Evolutionary conservation across 2,888 invertebrate species (phyloP).

Genomic region (Ptilodon capucinus): DNA sequence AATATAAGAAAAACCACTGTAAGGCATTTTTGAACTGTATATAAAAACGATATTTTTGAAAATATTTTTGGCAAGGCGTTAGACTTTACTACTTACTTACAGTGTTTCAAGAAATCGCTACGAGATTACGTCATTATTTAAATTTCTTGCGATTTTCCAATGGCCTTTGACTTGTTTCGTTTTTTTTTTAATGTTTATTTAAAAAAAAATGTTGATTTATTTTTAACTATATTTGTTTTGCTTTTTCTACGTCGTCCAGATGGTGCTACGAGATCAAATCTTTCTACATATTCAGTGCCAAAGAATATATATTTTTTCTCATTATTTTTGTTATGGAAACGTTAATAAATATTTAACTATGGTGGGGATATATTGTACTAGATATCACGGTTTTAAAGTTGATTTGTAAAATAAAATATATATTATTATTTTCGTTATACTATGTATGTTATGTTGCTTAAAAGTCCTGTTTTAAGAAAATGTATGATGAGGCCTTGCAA

Average conservation of each 20-base stretch:
- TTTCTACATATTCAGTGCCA: slow-evolving; percentile 71
- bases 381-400: slow-evolving; percentile 7
- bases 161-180: slow-evolving; percentile 10
- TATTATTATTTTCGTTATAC: slow-evolving; percentile 21
- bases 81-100: neutral
- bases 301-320: slow-evolving; percentile 59
- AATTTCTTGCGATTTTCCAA: neutral
- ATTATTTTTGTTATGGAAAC: slow-evolving; percentile 20
- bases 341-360: slow-evolving; percentile 7
- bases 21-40: slow-evolving; percentile 1
- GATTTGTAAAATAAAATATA: slow-evolving; percentile 19
- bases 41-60: neutral
- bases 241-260: slow-evolving; percentile 57
- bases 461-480: slow-evolving; percentile 33
- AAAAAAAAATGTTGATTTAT: slow-evolving; percentile 25
- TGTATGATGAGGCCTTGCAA: slow-evolving; percentile 53
- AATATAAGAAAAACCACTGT: neutral
- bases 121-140: neutral
- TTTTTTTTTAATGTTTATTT: slow-evolving; percentile 28
- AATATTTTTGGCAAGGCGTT: neutral
- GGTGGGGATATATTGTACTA: slow-evolving; percentile 1
- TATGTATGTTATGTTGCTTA: slow-evolving; percentile 47
- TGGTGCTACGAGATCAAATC: slow-evolving; percentile 76
- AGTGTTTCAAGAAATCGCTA: neutral
- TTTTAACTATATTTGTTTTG: slow-evolving; percentile 29